Evolutionary conservation across 2,797 vertebrate genomes (phyloP).

Genomic region (Dallia pectoralis): DNA sequence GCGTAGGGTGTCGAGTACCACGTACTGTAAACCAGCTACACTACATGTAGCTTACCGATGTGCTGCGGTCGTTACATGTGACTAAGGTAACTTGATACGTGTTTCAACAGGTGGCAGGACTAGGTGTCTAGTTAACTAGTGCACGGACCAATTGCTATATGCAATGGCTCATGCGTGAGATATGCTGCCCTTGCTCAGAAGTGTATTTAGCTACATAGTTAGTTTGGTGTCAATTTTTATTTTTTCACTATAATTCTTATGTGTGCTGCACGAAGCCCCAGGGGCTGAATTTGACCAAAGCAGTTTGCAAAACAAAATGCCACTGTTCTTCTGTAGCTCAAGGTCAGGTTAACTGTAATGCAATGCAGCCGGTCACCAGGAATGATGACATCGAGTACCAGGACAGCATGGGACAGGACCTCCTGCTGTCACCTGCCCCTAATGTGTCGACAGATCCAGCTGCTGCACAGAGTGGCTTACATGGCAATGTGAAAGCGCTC

Average conservation of each 20-base stretch:
- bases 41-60: no score
- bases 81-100: neutral
- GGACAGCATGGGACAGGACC: neutral
- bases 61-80: neutral
- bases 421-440: slow-evolving; percentile 4
- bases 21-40: no score
- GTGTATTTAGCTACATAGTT: neutral
- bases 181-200: neutral
- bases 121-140: neutral
- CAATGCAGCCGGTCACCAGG: slow-evolving; percentile 7
- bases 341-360: neutral
- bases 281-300: neutral
- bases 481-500: neutral
- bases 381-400: neutral
- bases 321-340: neutral
- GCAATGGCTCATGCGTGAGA: neutral
- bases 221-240: neutral
- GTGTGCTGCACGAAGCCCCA: neutral
- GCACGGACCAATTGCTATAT: neutral
- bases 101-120: slow-evolving; percentile 8
- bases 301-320: neutral
- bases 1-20: no score
- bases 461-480: neutral
- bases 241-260: neutral
- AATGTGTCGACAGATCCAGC: neutral